A percentile compares a stretch with the other conserved stretches of the same genome.
Conservation (phyloP, 2,113 vertebrate species). For the Callopanchax toddi region DNA sequence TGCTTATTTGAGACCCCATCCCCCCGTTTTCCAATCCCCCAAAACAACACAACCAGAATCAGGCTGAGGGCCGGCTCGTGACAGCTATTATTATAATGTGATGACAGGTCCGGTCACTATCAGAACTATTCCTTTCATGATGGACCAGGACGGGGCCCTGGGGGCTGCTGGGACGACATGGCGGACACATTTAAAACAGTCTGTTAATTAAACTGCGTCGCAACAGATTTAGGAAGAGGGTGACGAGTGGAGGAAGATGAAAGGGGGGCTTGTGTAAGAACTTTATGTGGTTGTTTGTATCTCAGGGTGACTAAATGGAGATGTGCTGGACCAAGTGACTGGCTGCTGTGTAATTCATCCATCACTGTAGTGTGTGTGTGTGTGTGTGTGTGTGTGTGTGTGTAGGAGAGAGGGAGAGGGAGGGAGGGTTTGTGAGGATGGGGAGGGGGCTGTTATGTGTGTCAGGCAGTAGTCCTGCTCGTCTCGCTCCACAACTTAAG, state of each 20-base stretch:
- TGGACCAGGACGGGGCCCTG: constrained; percentile 24
- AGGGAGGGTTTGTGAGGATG: not conserved
- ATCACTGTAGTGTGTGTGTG: constrained; percentile 50
- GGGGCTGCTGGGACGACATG: constrained; percentile 16
- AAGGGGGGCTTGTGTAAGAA: too few relatives aligned
- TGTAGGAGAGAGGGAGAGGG: constrained; percentile 17
- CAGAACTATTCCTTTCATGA: constrained; percentile 51
- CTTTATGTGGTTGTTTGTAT: constrained; percentile 37
- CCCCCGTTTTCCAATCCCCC: not conserved
- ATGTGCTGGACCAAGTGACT: constrained; percentile 48
- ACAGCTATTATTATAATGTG: constrained; percentile 70
- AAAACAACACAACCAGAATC: constrained; percentile 12
- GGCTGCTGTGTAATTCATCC: constrained; percentile 53
- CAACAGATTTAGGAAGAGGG: not conserved
- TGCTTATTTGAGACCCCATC: not conserved
- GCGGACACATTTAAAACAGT: constrained; percentile 20
- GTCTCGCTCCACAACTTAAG: constrained; percentile 69
- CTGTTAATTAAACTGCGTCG: constrained; percentile 19
- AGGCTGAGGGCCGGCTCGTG: constrained; percentile 36
- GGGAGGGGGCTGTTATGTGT: constrained; percentile 49
- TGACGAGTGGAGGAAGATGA: too few relatives aligned
- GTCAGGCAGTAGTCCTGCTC: constrained; percentile 65
- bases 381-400: constrained; percentile 19
- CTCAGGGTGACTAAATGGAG: constrained; percentile 35
- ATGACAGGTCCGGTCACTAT: constrained; percentile 64